phyloP scores from a whole-genome alignment of 2,113 vertebrate species.

The Arothron firmamentum region DNA sequence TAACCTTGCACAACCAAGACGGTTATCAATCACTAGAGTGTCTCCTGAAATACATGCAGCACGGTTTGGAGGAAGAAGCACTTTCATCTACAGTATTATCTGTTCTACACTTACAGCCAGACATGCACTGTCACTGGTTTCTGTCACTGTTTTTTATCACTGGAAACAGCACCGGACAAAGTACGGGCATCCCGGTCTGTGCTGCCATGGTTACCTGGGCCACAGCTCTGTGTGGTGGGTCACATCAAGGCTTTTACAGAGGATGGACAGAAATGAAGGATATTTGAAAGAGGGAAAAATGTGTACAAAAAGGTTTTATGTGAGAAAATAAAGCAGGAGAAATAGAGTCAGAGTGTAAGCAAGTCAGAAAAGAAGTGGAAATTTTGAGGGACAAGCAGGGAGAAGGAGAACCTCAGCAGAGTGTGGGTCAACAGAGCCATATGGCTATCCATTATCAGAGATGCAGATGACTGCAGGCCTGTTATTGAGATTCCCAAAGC shows the following conservation, averaged over 20 bases:
- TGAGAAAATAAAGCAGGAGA: neutral
- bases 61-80: slow-evolving; percentile 25
- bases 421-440: slow-evolving; percentile 82
- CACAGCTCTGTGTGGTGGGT: slow-evolving; percentile 63
- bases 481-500: slow-evolving; percentile 83
- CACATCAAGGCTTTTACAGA: slow-evolving; percentile 63
- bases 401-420: slow-evolving; percentile 57
- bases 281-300: slow-evolving; percentile 41
- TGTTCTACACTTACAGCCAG: slow-evolving; percentile 18
- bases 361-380: neutral
- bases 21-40: neutral
- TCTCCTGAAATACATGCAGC: neutral
- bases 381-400: slow-evolving; percentile 24
- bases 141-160: slow-evolving; percentile 45
- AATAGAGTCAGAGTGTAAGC: neutral
- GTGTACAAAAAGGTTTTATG: slow-evolving; percentile 3
- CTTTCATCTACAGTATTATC: slow-evolving; percentile 3
- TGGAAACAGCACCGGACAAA: slow-evolving; percentile 57
- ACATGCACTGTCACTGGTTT: slow-evolving; percentile 47
- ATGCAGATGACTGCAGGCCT: slow-evolving; percentile 81
- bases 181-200: slow-evolving; percentile 58
- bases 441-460: slow-evolving; percentile 81
- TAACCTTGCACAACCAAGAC: neutral
- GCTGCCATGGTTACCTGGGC: slow-evolving; percentile 75
- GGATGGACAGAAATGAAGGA: slow-evolving; percentile 27